Evolutionary conservation across 2,797 vertebrate genomes (phyloP).

Genomic region (Sibirionetta formosa): DNA sequence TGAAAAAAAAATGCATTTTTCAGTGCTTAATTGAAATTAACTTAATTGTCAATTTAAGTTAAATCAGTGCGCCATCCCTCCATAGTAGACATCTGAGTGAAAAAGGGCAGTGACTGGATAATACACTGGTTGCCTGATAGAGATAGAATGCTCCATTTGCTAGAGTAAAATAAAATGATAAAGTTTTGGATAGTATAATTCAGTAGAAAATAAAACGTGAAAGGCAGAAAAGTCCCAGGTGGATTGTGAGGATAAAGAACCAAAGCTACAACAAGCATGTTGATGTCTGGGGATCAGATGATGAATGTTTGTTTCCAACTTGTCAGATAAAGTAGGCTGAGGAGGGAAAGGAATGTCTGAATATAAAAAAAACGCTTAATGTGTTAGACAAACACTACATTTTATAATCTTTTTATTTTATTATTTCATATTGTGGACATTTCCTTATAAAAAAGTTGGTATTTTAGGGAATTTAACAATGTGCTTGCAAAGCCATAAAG

Average conservation of each 20-base stretch:
- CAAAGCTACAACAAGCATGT: not conserved
- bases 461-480: not conserved
- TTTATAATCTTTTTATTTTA: not conserved
- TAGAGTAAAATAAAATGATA: not conserved
- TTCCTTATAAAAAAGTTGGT: not conserved
- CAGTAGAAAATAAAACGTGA: not conserved
- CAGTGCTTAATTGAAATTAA: not conserved
- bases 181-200: not conserved
- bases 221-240: not conserved
- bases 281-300: not conserved
- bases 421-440: not conserved
- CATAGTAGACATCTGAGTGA: not conserved
- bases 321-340: not conserved
- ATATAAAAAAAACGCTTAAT: not conserved
- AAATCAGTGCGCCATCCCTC: not conserved
- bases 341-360: not conserved
- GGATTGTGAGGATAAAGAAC: not conserved
- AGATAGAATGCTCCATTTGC: not conserved
- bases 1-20: no score
- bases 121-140: not conserved
- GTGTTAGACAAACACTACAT: not conserved
- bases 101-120: not conserved
- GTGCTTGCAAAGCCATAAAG: not conserved
- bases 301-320: not conserved
- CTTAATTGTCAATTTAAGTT: not conserved